phyloP scores from a whole-genome alignment of 2,888 invertebrate genomes.

The Drosophila atripex region DNA sequence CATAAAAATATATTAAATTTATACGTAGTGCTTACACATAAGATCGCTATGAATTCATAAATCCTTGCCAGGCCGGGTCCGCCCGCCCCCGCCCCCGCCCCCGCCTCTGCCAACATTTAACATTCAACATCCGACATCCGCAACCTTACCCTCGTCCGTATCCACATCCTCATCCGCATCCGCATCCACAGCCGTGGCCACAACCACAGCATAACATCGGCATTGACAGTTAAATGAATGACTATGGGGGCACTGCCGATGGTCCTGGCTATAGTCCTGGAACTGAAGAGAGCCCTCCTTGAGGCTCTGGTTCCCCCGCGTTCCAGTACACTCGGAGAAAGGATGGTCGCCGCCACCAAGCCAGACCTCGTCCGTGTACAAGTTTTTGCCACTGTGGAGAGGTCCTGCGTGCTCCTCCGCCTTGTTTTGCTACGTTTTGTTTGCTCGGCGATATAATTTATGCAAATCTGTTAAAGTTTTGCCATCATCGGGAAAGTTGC shows the following conservation, averaged over 20 bases:
- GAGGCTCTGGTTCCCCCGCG: slow-evolving; percentile 8
- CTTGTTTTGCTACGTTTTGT: slow-evolving; percentile 58
- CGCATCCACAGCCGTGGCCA: slow-evolving; percentile 25
- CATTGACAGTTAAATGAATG: slow-evolving; percentile 72
- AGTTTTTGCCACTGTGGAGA: neutral
- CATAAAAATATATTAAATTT: slow-evolving; percentile 73
- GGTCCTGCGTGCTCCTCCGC: slow-evolving; percentile 29
- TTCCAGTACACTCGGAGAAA: slow-evolving; percentile 12
- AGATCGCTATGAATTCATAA: slow-evolving; percentile 61
- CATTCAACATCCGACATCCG: slow-evolving; percentile 19
- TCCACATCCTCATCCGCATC: slow-evolving; percentile 34
- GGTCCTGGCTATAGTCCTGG: slow-evolving; percentile 6
- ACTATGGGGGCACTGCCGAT: slow-evolving; percentile 42
- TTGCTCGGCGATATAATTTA: slow-evolving; percentile 63
- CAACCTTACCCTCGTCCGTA: slow-evolving; percentile 12
- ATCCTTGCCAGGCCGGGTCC: slow-evolving; percentile 40
- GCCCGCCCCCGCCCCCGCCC: slow-evolving; percentile 19
- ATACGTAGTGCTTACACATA: slow-evolving; percentile 53
- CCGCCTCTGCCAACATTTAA: slow-evolving; percentile 4
- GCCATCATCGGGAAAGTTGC: slow-evolving; percentile 70
- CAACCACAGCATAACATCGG: slow-evolving; percentile 54
- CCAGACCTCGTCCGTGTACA: neutral
- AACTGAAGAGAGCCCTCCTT: slow-evolving; percentile 13
- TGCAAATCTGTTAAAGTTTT: slow-evolving; percentile 77
- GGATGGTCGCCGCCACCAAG: neutral